phyloP scores from a whole-genome alignment of 2,888 invertebrate species.

The Acanthopleura granulata region DNA sequence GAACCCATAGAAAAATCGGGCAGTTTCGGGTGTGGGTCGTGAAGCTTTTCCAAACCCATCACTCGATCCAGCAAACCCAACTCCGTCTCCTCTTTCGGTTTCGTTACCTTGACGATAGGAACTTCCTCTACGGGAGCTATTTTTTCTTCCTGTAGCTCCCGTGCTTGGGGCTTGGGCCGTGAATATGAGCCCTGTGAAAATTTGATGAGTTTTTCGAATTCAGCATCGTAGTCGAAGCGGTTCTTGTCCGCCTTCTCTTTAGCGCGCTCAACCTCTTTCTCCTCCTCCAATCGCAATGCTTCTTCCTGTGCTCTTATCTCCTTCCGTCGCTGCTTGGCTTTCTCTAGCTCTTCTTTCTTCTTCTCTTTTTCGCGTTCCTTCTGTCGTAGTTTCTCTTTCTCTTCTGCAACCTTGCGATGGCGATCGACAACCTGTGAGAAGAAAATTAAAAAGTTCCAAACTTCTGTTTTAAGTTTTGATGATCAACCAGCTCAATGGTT shows the following conservation, averaged over 20 bases:
- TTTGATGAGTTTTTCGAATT: constrained; percentile 13
- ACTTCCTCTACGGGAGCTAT: constrained; percentile 35
- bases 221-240: not conserved
- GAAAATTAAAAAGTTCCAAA: constrained; percentile 5
- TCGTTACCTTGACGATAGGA: constrained; percentile 39
- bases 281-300: not conserved
- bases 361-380: constrained; percentile 6
- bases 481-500: too few species aligned
- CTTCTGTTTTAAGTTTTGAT: too few species aligned
- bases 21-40: constrained; percentile 36
- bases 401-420: constrained; percentile 40
- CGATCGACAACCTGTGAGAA: constrained; percentile 48
- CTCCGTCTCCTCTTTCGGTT: constrained; percentile 42
- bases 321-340: not conserved
- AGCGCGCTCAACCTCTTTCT: not conserved
- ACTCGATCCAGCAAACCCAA: constrained; percentile 44
- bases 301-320: not conserved
- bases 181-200: not conserved
- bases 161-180: not conserved
- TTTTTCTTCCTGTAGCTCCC: not conserved
- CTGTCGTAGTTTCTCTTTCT: not conserved
- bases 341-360: not conserved
- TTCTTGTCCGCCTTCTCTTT: not conserved
- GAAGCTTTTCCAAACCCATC: constrained; percentile 45
- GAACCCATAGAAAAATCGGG: constrained; percentile 43